phyloP scores from a whole-genome alignment of 2,113 vertebrate genomes.

The Sula dactylatra region DNA sequence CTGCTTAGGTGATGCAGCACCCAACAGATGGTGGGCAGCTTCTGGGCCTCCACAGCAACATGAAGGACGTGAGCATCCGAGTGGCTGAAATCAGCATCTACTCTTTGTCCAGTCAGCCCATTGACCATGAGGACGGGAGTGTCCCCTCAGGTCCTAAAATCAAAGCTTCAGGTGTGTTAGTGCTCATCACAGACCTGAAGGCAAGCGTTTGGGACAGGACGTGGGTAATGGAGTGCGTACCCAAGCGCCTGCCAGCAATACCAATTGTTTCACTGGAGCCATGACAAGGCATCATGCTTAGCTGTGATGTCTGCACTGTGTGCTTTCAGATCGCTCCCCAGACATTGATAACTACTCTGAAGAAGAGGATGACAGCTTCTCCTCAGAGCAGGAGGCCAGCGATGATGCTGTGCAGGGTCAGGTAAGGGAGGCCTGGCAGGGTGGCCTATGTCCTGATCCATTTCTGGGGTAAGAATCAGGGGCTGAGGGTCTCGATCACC shows the following conservation, averaged over 20 bases:
- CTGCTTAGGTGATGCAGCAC: slow-evolving; percentile 92
- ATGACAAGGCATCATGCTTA: neutral
- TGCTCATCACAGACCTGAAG: neutral
- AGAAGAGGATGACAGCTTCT: slow-evolving; percentile 97
- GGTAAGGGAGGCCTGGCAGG: slow-evolving; percentile 67
- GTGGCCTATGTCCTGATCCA: neutral
- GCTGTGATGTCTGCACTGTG: neutral
- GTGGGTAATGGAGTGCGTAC: accelerated
- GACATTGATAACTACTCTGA: slow-evolving; percentile 93
- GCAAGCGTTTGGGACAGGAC: neutral
- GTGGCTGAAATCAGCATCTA: slow-evolving; percentile 97
- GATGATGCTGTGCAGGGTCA: slow-evolving; percentile 93
- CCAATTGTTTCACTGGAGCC: neutral
- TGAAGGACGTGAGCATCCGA: slow-evolving; percentile 88
- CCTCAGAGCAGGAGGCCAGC: slow-evolving; percentile 96
- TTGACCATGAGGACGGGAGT: slow-evolving; percentile 89
- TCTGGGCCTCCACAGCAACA: slow-evolving; percentile 87
- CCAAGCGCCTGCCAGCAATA: neutral
- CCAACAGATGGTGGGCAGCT: slow-evolving; percentile 92
- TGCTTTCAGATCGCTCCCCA: slow-evolving; percentile 68
- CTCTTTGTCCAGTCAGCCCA: slow-evolving; percentile 94
- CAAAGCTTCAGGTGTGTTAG: slow-evolving; percentile 85
- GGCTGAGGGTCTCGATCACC: neutral
- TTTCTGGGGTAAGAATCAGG: neutral
- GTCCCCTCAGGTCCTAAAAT: slow-evolving; percentile 88